Percentiles rank a stretch among this genome's conserved stretches.
These are phyloP conservation scores for Rhinolophus ferrumequinum DNA, from an alignment of 2,113 vertebrate genomes.

Conservation along the genomic window DNA sequence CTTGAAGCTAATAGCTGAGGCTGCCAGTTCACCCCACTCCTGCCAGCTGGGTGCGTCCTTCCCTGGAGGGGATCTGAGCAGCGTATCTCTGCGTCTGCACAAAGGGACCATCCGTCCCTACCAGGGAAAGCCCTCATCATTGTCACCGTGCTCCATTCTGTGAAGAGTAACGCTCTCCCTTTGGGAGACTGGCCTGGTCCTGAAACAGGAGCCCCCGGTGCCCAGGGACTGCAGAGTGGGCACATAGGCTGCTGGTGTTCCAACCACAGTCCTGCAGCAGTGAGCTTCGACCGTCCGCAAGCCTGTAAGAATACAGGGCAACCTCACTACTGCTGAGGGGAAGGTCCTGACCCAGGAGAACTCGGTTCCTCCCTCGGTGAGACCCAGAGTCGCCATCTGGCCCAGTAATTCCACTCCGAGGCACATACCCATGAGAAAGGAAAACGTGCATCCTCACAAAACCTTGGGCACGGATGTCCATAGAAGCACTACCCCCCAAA, in stretches of 20 bases:
- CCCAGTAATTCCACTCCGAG: not conserved
- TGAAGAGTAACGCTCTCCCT: not conserved
- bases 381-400: fast-evolving
- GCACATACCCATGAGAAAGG: not conserved
- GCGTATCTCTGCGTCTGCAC: too few species aligned
- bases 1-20: not conserved
- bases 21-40: fast-evolving
- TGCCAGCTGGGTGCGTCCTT: not conserved
- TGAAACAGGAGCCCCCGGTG: not conserved
- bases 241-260: not conserved
- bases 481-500: fast-evolving
- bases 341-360: not conserved
- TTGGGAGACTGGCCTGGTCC: not conserved
- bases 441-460: not conserved
- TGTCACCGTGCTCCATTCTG: not conserved
- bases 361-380: not conserved
- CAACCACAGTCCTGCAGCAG: not conserved
- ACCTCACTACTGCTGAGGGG: not conserved
- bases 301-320: too few species aligned
- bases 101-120: not conserved
- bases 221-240: not conserved
- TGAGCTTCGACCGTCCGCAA: not conserved
- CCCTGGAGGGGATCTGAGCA: not conserved
- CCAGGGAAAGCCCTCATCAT: not conserved
- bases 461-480: not conserved